phyloP scores from a whole-genome alignment of 1,140 invertebrate genomes.

The Polypedilum pembai region DNA sequence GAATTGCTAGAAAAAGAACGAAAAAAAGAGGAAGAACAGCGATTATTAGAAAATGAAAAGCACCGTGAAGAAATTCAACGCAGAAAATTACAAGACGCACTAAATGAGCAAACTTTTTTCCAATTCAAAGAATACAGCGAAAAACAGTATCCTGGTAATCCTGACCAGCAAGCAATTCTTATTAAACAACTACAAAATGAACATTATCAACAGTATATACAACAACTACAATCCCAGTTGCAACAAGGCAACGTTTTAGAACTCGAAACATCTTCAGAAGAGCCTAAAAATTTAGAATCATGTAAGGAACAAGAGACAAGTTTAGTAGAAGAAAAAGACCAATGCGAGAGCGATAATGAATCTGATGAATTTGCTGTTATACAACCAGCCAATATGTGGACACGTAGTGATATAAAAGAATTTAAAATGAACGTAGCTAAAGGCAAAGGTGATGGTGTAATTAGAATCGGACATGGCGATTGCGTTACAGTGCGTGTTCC shows the following conservation, averaged over 20 bases:
- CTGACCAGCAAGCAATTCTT: conserved; percentile 86
- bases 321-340: conserved; percentile 31
- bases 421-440: conserved; percentile 86
- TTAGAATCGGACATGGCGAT: conserved; percentile 91
- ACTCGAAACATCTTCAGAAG: conserved; percentile 29
- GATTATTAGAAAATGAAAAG: conserved; percentile 51
- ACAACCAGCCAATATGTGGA: conserved; percentile 91
- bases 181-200: conserved; percentile 92
- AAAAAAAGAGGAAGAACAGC: conserved; percentile 47
- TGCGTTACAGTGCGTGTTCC: conserved; percentile 96
- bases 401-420: conserved; percentile 75
- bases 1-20: conserved; percentile 45
- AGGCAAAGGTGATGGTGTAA: conserved; percentile 87
- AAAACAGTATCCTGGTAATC: conserved; percentile 86
- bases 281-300: conserved; percentile 33
- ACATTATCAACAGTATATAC: conserved; percentile 97
- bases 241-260: conserved; percentile 33
- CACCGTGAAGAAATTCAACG: conserved; percentile 57
- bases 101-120: conserved; percentile 92
- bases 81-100: conserved; percentile 85
- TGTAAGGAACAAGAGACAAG: conserved; percentile 33
- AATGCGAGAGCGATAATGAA: conserved; percentile 37
- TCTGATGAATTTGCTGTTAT: conserved; percentile 49
- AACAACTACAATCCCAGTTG: conserved; percentile 59
- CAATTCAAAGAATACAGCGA: conserved; percentile 91